Conservation (phyloP, 2,888 invertebrate genomes). For the Agriotes lineatus region DNA sequence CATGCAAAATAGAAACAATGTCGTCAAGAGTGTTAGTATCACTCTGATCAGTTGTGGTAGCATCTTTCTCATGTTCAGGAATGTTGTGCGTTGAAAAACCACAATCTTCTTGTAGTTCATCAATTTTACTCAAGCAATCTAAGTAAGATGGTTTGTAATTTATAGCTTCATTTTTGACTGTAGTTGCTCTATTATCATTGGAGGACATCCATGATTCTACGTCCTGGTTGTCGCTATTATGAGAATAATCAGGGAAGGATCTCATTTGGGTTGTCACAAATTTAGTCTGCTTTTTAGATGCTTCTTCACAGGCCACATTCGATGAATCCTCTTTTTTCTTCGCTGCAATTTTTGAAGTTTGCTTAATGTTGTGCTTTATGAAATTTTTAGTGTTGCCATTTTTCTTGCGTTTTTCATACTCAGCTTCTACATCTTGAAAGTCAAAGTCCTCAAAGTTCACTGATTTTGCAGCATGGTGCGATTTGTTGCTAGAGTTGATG, state of each 20-base stretch:
- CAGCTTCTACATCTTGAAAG: background rate
- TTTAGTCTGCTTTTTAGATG: slow-evolving; percentile 30
- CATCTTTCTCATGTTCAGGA: slow-evolving; percentile 49
- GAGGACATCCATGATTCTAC: slow-evolving; percentile 59
- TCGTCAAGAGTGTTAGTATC: slow-evolving; percentile 63
- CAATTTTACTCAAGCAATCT: slow-evolving; percentile 55
- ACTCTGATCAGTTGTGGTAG: slow-evolving; percentile 26
- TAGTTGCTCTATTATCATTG: slow-evolving; percentile 1
- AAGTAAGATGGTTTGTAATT: slow-evolving; percentile 49
- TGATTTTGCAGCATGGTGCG: background rate
- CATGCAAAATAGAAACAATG: slow-evolving; percentile 66
- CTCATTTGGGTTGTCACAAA: slow-evolving; percentile 48
- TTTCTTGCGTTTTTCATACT: slow-evolving; percentile 24
- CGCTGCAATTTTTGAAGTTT: background rate
- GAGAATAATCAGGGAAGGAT: slow-evolving; percentile 45
- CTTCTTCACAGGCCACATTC: too few relatives aligned
- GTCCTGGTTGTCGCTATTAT: slow-evolving; percentile 14
- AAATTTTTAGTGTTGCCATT: slow-evolving; percentile 27
- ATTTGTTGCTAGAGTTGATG: background rate
- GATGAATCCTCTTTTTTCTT: background rate
- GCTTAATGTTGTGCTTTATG: slow-evolving; percentile 37
- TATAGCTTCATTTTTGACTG: too few relatives aligned
- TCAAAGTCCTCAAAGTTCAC: slow-evolving; percentile 20
- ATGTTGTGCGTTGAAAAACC: slow-evolving; percentile 40
- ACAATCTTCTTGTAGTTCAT: slow-evolving; percentile 45